phyloP scores from a whole-genome alignment of 1,140 invertebrate species.

The Tetranychus cinnabarinus region DNA sequence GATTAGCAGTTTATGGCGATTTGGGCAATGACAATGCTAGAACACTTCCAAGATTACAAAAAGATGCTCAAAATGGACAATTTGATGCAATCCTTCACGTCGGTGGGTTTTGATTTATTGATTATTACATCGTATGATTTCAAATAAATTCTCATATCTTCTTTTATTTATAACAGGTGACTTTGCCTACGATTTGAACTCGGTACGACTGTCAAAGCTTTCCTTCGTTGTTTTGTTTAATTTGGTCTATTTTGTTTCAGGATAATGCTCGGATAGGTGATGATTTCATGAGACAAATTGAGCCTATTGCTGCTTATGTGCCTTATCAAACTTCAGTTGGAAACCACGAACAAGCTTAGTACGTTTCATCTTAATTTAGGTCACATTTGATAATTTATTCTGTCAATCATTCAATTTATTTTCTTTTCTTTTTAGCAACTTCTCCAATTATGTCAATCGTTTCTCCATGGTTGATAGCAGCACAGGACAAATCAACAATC shows the following conservation, averaged over 20 bases:
- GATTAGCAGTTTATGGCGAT: conserved; percentile 61
- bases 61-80: conserved; percentile 45
- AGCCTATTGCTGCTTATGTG: conserved; percentile 56
- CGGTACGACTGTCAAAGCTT: conserved; percentile 22
- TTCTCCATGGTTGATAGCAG: conserved; percentile 28
- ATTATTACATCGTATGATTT: neutral
- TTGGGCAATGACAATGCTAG: conserved; percentile 65
- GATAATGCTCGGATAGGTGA: conserved; percentile 52
- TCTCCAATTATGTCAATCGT: conserved; percentile 53
- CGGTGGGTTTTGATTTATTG: conserved; percentile 24
- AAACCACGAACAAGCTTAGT: conserved; percentile 67
- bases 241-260: conserved; percentile 15
- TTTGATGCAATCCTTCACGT: conserved; percentile 76
- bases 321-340: conserved; percentile 77
- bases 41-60: conserved; percentile 48
- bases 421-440: conserved; percentile 38
- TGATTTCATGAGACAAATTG: conserved; percentile 69
- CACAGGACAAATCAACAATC: conserved; percentile 8
- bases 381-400: neutral
- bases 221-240: neutral
- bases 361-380: conserved; percentile 20
- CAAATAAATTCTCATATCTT: neutral
- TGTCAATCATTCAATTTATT: neutral
- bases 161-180: conserved; percentile 24
- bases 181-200: conserved; percentile 85